A percentile compares a stretch with the other conserved stretches of the same genome.
Conservation (phyloP, 2,797 vertebrate genomes). For the Scolopax bukidnonensis region DNA sequence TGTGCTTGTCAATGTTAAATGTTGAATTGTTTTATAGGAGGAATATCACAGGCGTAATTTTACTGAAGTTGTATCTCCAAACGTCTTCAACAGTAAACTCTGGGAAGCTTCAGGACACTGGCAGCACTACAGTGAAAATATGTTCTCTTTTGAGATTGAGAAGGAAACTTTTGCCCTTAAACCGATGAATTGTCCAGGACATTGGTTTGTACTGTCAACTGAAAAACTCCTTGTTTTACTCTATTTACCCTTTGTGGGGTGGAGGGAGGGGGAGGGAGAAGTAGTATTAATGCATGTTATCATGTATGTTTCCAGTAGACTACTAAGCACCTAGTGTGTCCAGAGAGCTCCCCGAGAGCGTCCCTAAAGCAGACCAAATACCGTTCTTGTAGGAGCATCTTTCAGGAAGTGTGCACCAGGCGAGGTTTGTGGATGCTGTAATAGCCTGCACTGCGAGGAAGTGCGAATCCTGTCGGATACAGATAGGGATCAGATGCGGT, state of each 20-base stretch:
- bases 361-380: background rate
- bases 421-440: background rate
- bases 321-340: background rate
- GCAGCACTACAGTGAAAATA: conserved; percentile 94
- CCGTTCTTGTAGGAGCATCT: background rate
- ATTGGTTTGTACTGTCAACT: conserved; percentile 84
- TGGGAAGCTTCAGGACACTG: conserved; percentile 96
- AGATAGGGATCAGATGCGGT: background rate
- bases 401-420: background rate
- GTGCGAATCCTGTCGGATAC: background rate
- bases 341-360: background rate
- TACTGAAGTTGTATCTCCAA: conserved; percentile 92
- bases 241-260: background rate
- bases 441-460: background rate
- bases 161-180: conserved; percentile 93
- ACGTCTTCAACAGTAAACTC: conserved; percentile 91
- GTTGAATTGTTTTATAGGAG: conserved; percentile 74
- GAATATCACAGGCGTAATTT: conserved; percentile 89
- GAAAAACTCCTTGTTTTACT: background rate
- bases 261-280: background rate
- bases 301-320: background rate
- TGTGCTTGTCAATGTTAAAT: background rate
- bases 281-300: background rate
- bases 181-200: conserved; percentile 97
- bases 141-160: conserved; percentile 93